Evolutionary conservation across 2,797 vertebrate genomes (phyloP).

Genomic region (Cephalopachus bancanus): DNA sequence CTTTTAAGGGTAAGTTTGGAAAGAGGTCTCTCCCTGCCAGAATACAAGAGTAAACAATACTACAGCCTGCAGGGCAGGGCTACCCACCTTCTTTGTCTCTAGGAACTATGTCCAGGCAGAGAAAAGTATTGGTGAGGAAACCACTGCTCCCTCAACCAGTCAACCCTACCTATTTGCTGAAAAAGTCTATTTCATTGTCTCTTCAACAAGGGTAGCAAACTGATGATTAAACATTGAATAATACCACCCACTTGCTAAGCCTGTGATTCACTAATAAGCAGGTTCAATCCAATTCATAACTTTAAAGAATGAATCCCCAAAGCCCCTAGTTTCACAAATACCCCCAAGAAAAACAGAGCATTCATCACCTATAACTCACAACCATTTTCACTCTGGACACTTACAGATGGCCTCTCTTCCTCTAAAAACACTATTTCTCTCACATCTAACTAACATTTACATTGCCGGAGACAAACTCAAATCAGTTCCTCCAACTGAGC

Average conservation of each 20-base stretch:
- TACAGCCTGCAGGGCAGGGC: background rate
- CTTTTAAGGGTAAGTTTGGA: background rate
- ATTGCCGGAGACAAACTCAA: slow-evolving; percentile 84
- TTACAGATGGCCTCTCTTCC: background rate
- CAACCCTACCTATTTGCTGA: slow-evolving; percentile 68
- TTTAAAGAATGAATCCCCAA: slow-evolving; percentile 73
- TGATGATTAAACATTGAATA: slow-evolving; percentile 70
- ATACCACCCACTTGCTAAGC: slow-evolving; percentile 75
- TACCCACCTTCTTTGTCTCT: slow-evolving; percentile 68
- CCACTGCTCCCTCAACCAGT: slow-evolving; percentile 35
- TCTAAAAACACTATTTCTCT: slow-evolving; percentile 33
- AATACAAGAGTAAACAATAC: background rate
- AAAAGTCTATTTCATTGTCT: slow-evolving; percentile 69
- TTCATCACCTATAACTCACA: background rate
- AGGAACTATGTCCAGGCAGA: slow-evolving; percentile 43
- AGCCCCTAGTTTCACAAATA: slow-evolving; percentile 50
- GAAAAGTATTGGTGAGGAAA: slow-evolving; percentile 61
- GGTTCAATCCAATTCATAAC: slow-evolving; percentile 70
- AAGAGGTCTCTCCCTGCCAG: slow-evolving; percentile 12
- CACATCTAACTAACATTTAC: slow-evolving; percentile 67
- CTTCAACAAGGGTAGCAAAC: slow-evolving; percentile 71
- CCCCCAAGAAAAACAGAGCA: background rate
- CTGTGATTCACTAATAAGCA: slow-evolving; percentile 79
- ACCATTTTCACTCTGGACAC: slow-evolving; percentile 1
- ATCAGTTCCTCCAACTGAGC: slow-evolving; percentile 65